These are phyloP conservation scores for Zaprionus capensis DNA, from an alignment of 1,140 invertebrate genomes.

Conservation along the genomic window DNA sequence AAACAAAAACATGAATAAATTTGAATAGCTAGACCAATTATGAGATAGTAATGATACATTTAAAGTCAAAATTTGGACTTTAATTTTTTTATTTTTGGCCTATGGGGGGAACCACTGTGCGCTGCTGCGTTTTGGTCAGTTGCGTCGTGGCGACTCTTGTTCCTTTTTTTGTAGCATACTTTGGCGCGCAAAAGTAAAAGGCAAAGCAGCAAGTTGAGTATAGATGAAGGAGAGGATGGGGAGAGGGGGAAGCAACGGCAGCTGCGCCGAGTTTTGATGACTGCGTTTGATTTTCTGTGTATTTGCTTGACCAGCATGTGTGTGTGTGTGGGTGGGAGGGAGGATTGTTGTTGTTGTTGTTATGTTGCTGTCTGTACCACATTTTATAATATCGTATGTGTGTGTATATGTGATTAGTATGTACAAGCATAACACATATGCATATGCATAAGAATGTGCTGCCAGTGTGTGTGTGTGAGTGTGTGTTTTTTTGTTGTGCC, in stretches of 20 bases:
- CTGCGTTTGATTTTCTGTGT: slow-evolving; percentile 58
- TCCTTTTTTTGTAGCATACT: slow-evolving; percentile 59
- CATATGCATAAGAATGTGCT: slow-evolving; percentile 60
- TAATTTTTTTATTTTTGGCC: too few species aligned
- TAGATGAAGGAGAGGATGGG: not conserved
- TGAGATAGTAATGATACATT: too few species aligned
- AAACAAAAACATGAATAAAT: too few species aligned
- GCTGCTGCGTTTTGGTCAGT: slow-evolving; percentile 44
- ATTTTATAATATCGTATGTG: slow-evolving; percentile 45
- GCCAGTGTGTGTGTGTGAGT: slow-evolving; percentile 5
- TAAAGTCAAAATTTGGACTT: too few species aligned
- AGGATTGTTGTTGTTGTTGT: slow-evolving; percentile 8
- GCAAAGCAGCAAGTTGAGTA: slow-evolving; percentile 11
- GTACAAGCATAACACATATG: slow-evolving; percentile 20
- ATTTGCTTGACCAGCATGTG: slow-evolving; percentile 50
- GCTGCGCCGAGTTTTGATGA: slow-evolving; percentile 28
- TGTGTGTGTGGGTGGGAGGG: slow-evolving; percentile 11
- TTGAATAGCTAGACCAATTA: too few species aligned
- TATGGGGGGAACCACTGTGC: too few species aligned
- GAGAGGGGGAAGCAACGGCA: not conserved
- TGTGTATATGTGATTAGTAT: slow-evolving; percentile 23
- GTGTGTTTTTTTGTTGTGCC: slow-evolving; percentile 31
- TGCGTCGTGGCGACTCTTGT: slow-evolving; percentile 10
- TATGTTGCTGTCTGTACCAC: slow-evolving; percentile 26
- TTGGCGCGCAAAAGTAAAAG: slow-evolving; percentile 50